phyloP scores from a whole-genome alignment of 2,888 invertebrate species.

The Stegophylla sp. region DNA sequence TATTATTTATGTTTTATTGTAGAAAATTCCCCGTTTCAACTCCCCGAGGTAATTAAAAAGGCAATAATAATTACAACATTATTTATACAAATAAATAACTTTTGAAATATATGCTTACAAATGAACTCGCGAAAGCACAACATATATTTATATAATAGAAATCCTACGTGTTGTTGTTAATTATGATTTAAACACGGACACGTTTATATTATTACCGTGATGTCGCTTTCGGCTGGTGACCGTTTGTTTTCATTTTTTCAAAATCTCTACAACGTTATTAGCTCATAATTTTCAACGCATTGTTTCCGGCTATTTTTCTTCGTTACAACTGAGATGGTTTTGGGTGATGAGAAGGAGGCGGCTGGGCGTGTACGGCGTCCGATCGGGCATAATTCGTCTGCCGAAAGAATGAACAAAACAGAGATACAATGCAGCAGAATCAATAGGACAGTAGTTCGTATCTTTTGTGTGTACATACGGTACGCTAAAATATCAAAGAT shows the following conservation, averaged over 20 bases:
- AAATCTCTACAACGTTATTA: background rate
- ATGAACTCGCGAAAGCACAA: background rate
- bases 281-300: background rate
- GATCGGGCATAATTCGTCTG: background rate
- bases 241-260: background rate
- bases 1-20: background rate
- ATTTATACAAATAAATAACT: background rate
- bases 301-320: background rate
- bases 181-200: too few species aligned
- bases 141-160: too few species aligned
- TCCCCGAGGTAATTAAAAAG: constrained; percentile 17
- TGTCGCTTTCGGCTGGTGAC: too few species aligned
- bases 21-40: background rate
- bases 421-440: constrained; percentile 23
- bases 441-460: background rate
- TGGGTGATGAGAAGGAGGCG: background rate
- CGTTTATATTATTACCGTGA: too few species aligned
- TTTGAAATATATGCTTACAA: background rate
- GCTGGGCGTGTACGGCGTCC: background rate
- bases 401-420: background rate
- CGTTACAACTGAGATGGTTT: background rate
- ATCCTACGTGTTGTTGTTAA: too few species aligned
- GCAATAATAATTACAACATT: background rate
- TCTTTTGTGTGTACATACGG: background rate
- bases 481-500: constrained; percentile 22